Base-by-base conservation (phyloP, 2,797 vertebrate genomes). In the Pseudomugil tenellus region DNA sequence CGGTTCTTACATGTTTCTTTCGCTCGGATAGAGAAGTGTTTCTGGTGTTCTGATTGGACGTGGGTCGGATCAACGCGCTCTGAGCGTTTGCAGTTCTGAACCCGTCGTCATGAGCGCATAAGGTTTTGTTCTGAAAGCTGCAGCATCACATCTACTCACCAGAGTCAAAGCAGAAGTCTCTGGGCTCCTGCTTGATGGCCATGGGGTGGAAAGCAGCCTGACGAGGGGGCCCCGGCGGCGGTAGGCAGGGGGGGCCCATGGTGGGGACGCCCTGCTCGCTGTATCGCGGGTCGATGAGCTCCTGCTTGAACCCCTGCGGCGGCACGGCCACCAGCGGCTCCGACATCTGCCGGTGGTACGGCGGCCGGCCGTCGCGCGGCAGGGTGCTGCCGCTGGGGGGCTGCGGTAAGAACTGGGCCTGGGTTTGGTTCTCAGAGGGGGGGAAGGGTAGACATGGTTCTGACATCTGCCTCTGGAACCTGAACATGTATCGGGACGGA, bases 391-490 rank as follows among this genome's bases (percentile, higher is more conserved):
- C 74, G 83, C 2, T 77, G 69, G 93, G 90, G 0, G 95, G 81
- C 81, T 95, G 96, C 1, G 93, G 83, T 11, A 96, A 80, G 90
- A 95, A 98, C 52, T 93, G 94, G 76, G 94, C 92, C 80, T 88
- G 94, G 6, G 68, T 83, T 55, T 92, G 93, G 75, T 92, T 94
- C 80, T 98, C 96, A 43, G 94, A 85, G 0, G 89, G 89, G 17
- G 89, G 92, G 28, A 92, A 94, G 21, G 92, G 91, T 72, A 95
- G 86, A 60, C 93, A 95, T 74, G 97, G 97, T 85, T 98, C 97
- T 0, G 97, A 98, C 92, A 99, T 94, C 87, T 99, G 97, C 85
- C 97, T 94, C 81, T 98, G 97, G 90, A 99, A 98, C 94, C 97
- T 97, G 2, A 19, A 58, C 21, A 57, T 0, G 19, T 10, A 83